Base-by-base conservation (phyloP, 2,113 vertebrate species). In the Ammodytes marinus region DNA sequence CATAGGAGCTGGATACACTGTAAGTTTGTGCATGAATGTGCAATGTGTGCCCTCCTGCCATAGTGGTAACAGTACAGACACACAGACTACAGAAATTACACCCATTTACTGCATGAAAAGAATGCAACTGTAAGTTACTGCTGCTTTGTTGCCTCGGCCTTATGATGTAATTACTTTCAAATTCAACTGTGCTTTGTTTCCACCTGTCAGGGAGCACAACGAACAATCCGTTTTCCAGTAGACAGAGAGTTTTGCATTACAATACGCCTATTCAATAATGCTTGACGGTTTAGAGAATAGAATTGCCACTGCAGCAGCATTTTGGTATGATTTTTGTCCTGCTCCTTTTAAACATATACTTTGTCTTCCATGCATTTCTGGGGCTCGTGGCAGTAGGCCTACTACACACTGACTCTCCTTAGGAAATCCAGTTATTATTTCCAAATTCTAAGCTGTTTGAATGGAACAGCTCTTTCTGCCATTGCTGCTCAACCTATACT, bases 161-260 rank as follows among this genome's bases (percentile, higher is more conserved):
- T 39, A 0, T 83, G 69, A 83, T 78, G 83, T 85, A 85, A 86
- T 76, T 91, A 84, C 81, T 83, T 69, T 80, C 75, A 69, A 60
- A 85, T 65, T 88, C 76, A 64, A 84, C 70, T 69, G 74, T 79
- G 83, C 77, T 91, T 86, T 86, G 85, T 87, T 87, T 79, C 79
- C 77, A 76, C 73, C 89, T 87, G 80, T 81, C 88, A 83, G 46
- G 39, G 64, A 1, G 73, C 84, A 78, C 89, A 75, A 74, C 84
- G 80, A 75, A 43, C 73, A 74, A 72, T 64, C 77, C 61, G 89
- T 87, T 86, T 77, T 77, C 53, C 67, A 6, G 77, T 13, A 59
- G 76, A 84, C 69, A 14, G 84, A 87, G 55, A 88, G 81, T 50
- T 39, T 61, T 80, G 68, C 73, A 68, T 74, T 76, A 71, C 77